A percentile compares a stretch with the other conserved stretches of the same genome.
These are phyloP conservation scores for Aethes cnicana DNA, from an alignment of 2,888 invertebrate genomes.

Conservation along the genomic window DNA sequence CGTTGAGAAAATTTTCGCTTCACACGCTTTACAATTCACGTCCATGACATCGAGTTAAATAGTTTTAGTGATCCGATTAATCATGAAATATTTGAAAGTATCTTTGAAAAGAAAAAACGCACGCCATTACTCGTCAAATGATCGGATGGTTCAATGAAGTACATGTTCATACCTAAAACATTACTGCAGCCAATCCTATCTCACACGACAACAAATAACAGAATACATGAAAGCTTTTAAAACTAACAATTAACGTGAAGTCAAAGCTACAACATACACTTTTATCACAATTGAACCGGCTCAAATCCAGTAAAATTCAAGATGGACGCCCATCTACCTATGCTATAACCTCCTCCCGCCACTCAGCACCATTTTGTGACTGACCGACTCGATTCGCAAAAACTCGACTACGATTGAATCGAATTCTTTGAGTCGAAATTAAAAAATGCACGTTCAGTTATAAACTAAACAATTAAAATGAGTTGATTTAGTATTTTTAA, in stretches of 20 bases:
- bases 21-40: slow-evolving; percentile 15
- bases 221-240: slow-evolving; percentile 75
- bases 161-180: slow-evolving; percentile 86
- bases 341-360: slow-evolving; percentile 51
- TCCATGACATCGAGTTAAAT: slow-evolving; percentile 21
- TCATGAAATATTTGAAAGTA: slow-evolving; percentile 77
- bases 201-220: slow-evolving; percentile 71
- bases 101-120: slow-evolving; percentile 83
- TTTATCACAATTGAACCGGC: slow-evolving; percentile 86
- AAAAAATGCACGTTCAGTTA: too few relatives aligned
- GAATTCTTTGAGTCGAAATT: slow-evolving; percentile 2
- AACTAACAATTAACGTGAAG: slow-evolving; percentile 72
- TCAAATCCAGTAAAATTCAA: slow-evolving; percentile 89
- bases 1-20: slow-evolving; percentile 16
- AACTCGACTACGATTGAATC: slow-evolving; percentile 7
- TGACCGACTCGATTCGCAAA: slow-evolving; percentile 10
- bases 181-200: slow-evolving; percentile 85
- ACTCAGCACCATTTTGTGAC: slow-evolving; percentile 33
- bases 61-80: slow-evolving; percentile 10
- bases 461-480: too few relatives aligned
- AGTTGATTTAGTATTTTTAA: too few relatives aligned
- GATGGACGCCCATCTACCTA: slow-evolving; percentile 89
- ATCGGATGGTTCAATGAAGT: slow-evolving; percentile 71
- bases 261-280: slow-evolving; percentile 77
- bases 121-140: slow-evolving; percentile 85